A percentile compares a stretch with the other conserved stretches of the same genome.
Conservation (phyloP, 2,113 vertebrate species). For the Bubalus kerabau region DNA sequence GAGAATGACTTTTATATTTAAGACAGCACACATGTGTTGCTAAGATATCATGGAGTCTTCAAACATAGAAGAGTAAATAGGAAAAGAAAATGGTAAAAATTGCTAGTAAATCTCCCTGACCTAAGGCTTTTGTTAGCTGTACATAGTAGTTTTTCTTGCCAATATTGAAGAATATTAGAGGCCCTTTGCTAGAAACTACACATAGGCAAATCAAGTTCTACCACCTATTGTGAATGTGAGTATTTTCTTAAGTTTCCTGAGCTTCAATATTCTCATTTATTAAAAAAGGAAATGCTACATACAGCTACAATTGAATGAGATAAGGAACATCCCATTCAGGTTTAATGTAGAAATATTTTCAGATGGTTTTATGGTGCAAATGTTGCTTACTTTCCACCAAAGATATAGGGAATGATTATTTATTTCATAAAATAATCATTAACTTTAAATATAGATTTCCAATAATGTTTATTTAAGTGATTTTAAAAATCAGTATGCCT, state of each 20-base stretch:
- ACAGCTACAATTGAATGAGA: background rate
- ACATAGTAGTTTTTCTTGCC: background rate
- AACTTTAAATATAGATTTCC: background rate
- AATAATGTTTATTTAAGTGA: background rate
- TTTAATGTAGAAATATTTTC: background rate
- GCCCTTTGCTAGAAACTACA: background rate
- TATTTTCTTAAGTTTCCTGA: background rate
- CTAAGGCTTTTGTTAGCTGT: background rate
- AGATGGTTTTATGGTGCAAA: background rate
- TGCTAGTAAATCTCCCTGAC: background rate
- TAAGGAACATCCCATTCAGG: background rate
- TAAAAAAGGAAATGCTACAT: background rate
- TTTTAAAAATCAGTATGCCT: background rate
- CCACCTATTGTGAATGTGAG: background rate
- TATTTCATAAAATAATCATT: background rate
- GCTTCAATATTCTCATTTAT: background rate
- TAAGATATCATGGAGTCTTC: background rate
- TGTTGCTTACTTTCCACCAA: background rate
- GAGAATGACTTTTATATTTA: background rate
- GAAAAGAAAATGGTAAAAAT: background rate
- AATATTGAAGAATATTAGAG: background rate
- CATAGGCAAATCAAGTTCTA: background rate
- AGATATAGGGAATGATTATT: background rate
- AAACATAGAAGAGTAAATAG: background rate
- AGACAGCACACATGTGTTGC: background rate